Base-by-base conservation (phyloP, 2,113 vertebrate genomes). In the Sitta europaea region DNA sequence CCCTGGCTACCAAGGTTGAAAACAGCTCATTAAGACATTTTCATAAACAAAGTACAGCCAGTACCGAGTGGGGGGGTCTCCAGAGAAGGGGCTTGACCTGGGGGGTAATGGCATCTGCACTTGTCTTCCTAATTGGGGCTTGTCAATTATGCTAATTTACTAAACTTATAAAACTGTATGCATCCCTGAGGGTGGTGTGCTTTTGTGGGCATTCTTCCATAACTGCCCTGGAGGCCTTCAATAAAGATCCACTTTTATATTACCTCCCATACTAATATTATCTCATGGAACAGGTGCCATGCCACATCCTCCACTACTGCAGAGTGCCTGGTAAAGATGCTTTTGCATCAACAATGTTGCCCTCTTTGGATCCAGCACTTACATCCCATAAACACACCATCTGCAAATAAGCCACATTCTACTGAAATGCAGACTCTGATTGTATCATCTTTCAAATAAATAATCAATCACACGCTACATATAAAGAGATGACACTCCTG, bases 371-470 rank as follows among this genome's bases (percentile, higher is more conserved):
- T 81, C 97, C 98, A 29, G 97, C 98, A 35, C 98, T 99, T 48
- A 99, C 97, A 96, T 99, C 99, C 99, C 99, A 99, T 31, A 99
- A 97, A 94, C 99, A 99, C 93, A 99, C 98, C 5, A 98, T 99
- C 99, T 99, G 93, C 12, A 96, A 85, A 53, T 19, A 90, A 82
- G n/a, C 63, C 45, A 42, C 71, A 77, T 45, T 72, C 18, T 31
- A 48, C 8, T 57, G 36, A 81, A 77, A 74, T 2, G 2, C 5
- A 3, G 36, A 45, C 35, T 67, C 50, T 35, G 31, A 68, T 7
- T 59, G 58, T 55, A 33, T 48, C 20, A 40, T 27, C 19, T 85
- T 80, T 57, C 72, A 76, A 88, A 74, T 17, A 73, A 59, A 28
- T 33, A 65, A 67, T 35, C 48, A 70, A 47, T 53, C 50, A 61